These are phyloP conservation scores for Drosophila grimshawi DNA, from an alignment of 1,140 invertebrate species.

Conservation along the genomic window DNA sequence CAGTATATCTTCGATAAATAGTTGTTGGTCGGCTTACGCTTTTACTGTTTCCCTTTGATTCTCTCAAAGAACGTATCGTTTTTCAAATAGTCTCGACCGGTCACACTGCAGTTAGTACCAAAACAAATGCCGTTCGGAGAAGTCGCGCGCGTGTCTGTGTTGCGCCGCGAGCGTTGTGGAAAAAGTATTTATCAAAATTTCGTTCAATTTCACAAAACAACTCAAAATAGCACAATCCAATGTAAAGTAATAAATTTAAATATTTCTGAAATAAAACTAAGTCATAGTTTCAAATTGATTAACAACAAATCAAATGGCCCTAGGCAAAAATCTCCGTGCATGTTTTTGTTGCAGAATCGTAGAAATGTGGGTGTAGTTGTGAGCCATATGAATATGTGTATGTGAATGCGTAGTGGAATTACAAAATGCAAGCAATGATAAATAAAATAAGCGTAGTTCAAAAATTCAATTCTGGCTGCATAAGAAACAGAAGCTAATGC, in stretches of 20 bases:
- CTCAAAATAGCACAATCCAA: slow-evolving; percentile 29
- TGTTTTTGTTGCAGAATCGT: slow-evolving; percentile 33
- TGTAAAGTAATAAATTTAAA: slow-evolving; percentile 24
- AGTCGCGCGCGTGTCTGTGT: slow-evolving; percentile 50
- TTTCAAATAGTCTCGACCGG: slow-evolving; percentile 6
- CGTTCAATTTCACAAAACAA: slow-evolving; percentile 29
- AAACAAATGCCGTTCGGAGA: slow-evolving; percentile 52
- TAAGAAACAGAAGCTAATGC: slow-evolving; percentile 42
- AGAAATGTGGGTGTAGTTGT: slow-evolving; percentile 6
- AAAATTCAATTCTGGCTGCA: slow-evolving; percentile 43
- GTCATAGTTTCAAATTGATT: slow-evolving; percentile 2
- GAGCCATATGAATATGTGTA: slow-evolving; percentile 8
- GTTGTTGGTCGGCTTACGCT: slow-evolving; percentile 5
- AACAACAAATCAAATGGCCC: slow-evolving; percentile 3
- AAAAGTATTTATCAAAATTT: slow-evolving; percentile 32
- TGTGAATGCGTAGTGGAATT: slow-evolving; percentile 34
- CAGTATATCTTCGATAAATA: no score
- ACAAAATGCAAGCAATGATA: slow-evolving; percentile 32
- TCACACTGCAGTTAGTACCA: slow-evolving; percentile 54
- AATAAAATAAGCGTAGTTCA: slow-evolving; percentile 40
- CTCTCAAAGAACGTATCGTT: slow-evolving; percentile 13
- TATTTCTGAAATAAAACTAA: slow-evolving; percentile 2
- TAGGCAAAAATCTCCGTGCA: slow-evolving; percentile 12
- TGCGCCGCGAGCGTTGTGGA: slow-evolving; percentile 49
- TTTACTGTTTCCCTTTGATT: slow-evolving; percentile 31